Evolutionary conservation across 2,113 vertebrate genomes (phyloP).

Genomic region (Sakesphorus luctuosus): DNA sequence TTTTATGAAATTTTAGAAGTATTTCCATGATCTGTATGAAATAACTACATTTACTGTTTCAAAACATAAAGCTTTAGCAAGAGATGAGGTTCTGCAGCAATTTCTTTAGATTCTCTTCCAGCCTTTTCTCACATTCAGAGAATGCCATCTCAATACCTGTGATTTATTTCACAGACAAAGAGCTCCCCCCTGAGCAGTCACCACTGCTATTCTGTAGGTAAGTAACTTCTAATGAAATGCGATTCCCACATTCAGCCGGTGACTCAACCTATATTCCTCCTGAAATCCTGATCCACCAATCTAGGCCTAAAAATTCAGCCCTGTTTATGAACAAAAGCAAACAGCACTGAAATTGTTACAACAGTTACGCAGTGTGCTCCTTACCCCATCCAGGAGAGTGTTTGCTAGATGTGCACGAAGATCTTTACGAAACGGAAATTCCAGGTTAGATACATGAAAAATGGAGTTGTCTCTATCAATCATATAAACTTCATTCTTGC

Average conservation of each 20-base stretch:
- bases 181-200: slow-evolving; percentile 12
- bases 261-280: neutral
- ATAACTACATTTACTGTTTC: neutral
- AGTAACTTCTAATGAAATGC: neutral
- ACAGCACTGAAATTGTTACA: neutral
- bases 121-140: neutral
- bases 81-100: neutral
- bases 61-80: neutral
- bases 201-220: neutral
- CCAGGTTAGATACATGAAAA: slow-evolving; percentile 93
- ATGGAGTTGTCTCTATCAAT: slow-evolving; percentile 93
- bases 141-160: neutral
- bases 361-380: neutral
- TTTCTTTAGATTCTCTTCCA: neutral
- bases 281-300: neutral
- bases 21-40: neutral
- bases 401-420: slow-evolving; percentile 87
- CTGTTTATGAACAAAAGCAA: neutral
- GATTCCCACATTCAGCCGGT: neutral
- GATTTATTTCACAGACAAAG: slow-evolving; percentile 25
- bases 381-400: slow-evolving; percentile 96
- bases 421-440: slow-evolving; percentile 97
- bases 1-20: neutral
- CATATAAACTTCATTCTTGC: slow-evolving; percentile 96
- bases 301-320: neutral